Evolutionary conservation across 2,888 invertebrate species (phyloP).

Genomic region (Cryptops parisi): DNA sequence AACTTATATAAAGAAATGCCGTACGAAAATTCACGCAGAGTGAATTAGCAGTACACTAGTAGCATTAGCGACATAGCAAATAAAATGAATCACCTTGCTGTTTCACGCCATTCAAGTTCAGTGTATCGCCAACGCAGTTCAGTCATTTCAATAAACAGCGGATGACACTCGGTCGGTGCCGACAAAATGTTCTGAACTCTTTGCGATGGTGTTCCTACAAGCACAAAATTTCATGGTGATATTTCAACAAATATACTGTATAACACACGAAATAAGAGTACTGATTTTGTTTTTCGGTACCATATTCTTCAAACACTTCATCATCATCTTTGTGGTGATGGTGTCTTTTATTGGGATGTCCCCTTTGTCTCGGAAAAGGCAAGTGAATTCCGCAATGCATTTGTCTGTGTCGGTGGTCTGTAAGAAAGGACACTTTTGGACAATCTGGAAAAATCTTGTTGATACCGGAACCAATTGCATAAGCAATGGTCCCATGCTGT

Average conservation of each 20-base stretch:
- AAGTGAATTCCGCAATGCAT: background rate
- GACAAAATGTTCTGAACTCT: background rate
- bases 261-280: too few species aligned
- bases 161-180: background rate
- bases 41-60: too few species aligned
- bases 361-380: background rate
- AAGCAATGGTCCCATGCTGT: too few species aligned
- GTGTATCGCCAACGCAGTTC: background rate
- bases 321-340: background rate
- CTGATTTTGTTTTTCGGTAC: too few species aligned
- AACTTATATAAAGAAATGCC: too few species aligned
- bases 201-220: background rate
- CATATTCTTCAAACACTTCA: background rate
- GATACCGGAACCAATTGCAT: too few species aligned
- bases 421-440: too few species aligned
- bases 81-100: background rate
- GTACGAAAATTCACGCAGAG: too few species aligned
- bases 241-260: background rate
- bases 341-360: background rate
- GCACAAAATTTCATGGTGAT: too few species aligned
- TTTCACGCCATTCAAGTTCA: background rate
- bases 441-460: too few species aligned
- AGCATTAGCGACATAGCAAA: too few species aligned
- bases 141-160: background rate
- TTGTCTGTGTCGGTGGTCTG: background rate